Conservation (phyloP, 1,140 invertebrate genomes). For the Dermatophagoides farinae region DNA sequence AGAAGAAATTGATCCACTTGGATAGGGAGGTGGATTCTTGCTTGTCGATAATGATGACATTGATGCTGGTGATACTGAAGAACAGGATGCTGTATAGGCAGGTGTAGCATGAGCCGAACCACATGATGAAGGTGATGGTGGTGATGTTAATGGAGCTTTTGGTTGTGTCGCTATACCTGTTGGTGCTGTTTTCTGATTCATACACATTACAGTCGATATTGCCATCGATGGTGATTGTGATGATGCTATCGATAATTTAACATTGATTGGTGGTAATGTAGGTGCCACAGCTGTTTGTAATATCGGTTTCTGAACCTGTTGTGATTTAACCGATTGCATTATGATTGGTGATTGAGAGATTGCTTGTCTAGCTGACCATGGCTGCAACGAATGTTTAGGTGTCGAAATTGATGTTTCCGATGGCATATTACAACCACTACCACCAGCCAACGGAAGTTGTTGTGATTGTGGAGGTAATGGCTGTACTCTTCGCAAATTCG, state of each 20-base stretch:
- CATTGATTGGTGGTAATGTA: slow-evolving; percentile 35
- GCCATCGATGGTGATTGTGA: neutral
- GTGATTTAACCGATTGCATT: slow-evolving; percentile 86
- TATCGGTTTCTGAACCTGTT: slow-evolving; percentile 61
- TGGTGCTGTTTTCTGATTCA: neutral
- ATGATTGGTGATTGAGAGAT: slow-evolving; percentile 45
- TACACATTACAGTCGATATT: neutral
- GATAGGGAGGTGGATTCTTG: no score
- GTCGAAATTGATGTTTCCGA: no score
- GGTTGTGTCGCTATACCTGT: slow-evolving; percentile 2
- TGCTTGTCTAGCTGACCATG: slow-evolving; percentile 39
- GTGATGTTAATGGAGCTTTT: slow-evolving; percentile 21
- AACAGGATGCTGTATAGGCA: neutral
- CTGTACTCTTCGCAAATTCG: no score
- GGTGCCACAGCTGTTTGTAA: slow-evolving; percentile 79
- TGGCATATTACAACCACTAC: no score
- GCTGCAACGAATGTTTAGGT: slow-evolving; percentile 20
- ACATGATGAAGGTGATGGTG: slow-evolving; percentile 23
- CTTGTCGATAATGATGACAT: neutral
- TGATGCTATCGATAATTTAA: neutral
- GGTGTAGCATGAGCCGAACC: neutral
- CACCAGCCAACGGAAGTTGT: no score
- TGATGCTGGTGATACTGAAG: neutral
- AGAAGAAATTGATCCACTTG: no score
- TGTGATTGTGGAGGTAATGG: no score